Conservation (phyloP, 2,113 vertebrate genomes). For the Paraplagusia blochii region DNA sequence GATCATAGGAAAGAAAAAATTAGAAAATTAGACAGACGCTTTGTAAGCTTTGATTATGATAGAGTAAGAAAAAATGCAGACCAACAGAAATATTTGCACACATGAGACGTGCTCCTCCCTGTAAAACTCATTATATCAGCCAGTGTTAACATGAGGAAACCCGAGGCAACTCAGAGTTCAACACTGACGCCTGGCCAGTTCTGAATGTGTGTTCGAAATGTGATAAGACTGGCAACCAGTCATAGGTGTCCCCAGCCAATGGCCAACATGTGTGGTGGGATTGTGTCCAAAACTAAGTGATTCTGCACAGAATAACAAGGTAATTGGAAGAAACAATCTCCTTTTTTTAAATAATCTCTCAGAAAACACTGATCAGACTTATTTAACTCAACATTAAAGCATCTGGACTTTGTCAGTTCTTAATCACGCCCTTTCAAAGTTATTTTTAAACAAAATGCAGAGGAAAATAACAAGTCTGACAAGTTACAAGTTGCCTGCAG, state of each 20-base stretch:
- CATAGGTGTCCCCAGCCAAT: neutral
- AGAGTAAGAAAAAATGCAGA: neutral
- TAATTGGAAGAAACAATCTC: too few relatives aligned
- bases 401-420: too few relatives aligned
- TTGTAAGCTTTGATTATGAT: slow-evolving; percentile 1
- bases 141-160: neutral
- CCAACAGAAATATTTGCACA: neutral
- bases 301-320: neutral
- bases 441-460: too few relatives aligned
- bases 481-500: slow-evolving; percentile 3
- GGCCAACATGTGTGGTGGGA: slow-evolving; percentile 6
- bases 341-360: too few relatives aligned
- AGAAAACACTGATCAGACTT: too few relatives aligned
- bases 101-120: neutral
- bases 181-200: neutral
- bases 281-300: neutral
- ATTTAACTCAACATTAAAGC: too few relatives aligned
- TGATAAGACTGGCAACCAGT: neutral
- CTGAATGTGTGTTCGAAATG: slow-evolving; percentile 4
- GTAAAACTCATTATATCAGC: neutral
- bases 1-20: slow-evolving; percentile 37
- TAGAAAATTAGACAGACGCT: neutral
- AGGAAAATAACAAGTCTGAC: too few relatives aligned
- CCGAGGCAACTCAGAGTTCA: neutral
- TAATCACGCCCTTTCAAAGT: too few relatives aligned